phyloP scores from a whole-genome alignment of 2,888 invertebrate genomes.

The Protophormia terraenovae region DNA sequence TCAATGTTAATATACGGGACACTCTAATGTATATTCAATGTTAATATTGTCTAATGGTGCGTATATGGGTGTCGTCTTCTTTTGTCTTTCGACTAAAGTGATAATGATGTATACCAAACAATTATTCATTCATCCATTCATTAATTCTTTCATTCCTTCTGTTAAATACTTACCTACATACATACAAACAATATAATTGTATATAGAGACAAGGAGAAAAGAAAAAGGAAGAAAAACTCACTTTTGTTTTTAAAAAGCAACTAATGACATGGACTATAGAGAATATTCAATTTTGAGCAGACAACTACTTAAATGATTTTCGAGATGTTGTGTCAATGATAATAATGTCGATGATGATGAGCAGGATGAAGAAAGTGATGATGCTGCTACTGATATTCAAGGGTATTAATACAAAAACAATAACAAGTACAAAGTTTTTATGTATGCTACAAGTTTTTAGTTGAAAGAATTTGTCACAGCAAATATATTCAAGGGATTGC shows the following conservation, averaged over 20 bases:
- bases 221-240: background rate
- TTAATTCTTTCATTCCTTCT: background rate
- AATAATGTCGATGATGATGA: slow-evolving; percentile 8
- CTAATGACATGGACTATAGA: background rate
- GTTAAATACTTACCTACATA: background rate
- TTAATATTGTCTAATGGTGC: background rate
- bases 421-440: background rate
- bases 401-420: slow-evolving; percentile 18
- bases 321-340: slow-evolving; percentile 53
- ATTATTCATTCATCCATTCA: slow-evolving; percentile 22
- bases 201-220: too few species aligned
- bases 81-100: background rate
- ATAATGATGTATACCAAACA: background rate
- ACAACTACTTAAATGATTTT: slow-evolving; percentile 59
- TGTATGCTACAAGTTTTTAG: background rate
- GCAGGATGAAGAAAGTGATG: background rate
- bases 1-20: too few species aligned
- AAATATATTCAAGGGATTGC: slow-evolving; percentile 23
- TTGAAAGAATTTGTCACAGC: background rate
- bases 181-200: too few species aligned
- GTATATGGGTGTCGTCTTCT: background rate
- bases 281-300: slow-evolving; percentile 46
- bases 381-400: slow-evolving; percentile 44
- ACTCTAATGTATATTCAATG: background rate
- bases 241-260: slow-evolving; percentile 10